Evolutionary conservation across 1,140 invertebrate genomes (phyloP).

Genomic region (Drosophila ohnishii): DNA sequence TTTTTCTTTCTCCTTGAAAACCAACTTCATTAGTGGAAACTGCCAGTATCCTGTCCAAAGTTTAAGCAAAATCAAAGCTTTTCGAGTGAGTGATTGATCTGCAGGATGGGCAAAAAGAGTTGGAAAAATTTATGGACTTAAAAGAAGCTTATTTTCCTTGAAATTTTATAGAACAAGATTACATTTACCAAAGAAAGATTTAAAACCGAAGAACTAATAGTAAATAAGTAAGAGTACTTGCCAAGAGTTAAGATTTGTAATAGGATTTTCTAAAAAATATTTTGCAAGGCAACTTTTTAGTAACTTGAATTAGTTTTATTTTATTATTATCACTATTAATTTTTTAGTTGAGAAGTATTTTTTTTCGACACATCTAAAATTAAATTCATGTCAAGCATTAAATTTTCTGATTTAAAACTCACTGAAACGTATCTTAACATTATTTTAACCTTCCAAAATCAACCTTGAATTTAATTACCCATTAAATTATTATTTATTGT

Average conservation of each 20-base stretch:
- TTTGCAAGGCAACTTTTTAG: too few relatives aligned
- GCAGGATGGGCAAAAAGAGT: neutral
- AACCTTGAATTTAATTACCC: slow-evolving; percentile 7
- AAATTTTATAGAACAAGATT: neutral
- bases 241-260: neutral
- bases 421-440: too few relatives aligned
- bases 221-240: neutral
- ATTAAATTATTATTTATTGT: neutral
- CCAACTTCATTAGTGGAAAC: slow-evolving; percentile 39
- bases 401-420: neutral
- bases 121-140: neutral
- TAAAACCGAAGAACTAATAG: neutral
- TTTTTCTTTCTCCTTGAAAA: slow-evolving; percentile 17
- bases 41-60: slow-evolving; percentile 36
- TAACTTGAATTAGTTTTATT: too few relatives aligned
- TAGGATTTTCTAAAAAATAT: neutral
- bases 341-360: too few relatives aligned
- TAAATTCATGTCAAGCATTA: neutral
- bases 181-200: neutral
- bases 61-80: slow-evolving; percentile 54
- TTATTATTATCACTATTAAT: too few relatives aligned
- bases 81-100: slow-evolving; percentile 54
- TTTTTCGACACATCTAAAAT: neutral
- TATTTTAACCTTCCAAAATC: neutral
- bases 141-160: neutral